These are phyloP conservation scores for Acanthurus leucopareius DNA, from an alignment of 2,797 vertebrate genomes.

Conservation along the genomic window DNA sequence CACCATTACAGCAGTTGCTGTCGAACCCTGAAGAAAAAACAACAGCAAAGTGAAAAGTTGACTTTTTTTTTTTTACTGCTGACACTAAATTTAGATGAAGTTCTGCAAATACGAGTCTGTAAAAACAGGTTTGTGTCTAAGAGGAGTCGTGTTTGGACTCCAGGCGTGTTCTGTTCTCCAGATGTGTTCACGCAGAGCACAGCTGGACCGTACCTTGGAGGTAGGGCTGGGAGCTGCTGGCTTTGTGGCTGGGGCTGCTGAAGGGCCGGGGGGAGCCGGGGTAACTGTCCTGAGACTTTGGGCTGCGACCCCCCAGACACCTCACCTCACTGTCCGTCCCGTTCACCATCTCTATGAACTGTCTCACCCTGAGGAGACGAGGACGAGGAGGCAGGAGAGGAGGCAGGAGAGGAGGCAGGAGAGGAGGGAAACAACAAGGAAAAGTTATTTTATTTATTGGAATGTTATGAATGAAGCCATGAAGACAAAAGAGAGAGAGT, in stretches of 20 bases:
- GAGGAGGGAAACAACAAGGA: neutral
- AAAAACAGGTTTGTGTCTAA: too few species aligned
- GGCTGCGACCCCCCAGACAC: conserved; percentile 94
- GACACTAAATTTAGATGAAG: neutral
- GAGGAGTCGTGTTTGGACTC: too few species aligned
- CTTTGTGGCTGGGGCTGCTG: conserved; percentile 93
- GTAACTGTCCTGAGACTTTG: conserved; percentile 98
- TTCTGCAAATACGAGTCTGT: neutral
- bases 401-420: neutral
- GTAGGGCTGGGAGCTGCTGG: conserved; percentile 89
- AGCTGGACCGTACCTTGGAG: conserved; percentile 79
- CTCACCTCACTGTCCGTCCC: conserved; percentile 97
- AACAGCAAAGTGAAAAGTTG: neutral
- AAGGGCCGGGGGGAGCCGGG: conserved; percentile 93
- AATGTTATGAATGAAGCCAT: too few species aligned
- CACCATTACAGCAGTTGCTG: conserved; percentile 97
- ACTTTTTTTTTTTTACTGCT: neutral
- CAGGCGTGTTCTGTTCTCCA: too few species aligned
- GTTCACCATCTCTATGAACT: conserved; percentile 99
- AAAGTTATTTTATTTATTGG: too few species aligned
- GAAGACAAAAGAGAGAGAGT: neutral
- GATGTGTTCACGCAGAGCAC: neutral
- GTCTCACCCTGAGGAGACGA: conserved; percentile 89
- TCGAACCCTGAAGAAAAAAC: conserved; percentile 92
- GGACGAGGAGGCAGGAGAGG: neutral